phyloP scores from a whole-genome alignment of 2,797 vertebrate species.

The Amblyopsis hoosieri region DNA sequence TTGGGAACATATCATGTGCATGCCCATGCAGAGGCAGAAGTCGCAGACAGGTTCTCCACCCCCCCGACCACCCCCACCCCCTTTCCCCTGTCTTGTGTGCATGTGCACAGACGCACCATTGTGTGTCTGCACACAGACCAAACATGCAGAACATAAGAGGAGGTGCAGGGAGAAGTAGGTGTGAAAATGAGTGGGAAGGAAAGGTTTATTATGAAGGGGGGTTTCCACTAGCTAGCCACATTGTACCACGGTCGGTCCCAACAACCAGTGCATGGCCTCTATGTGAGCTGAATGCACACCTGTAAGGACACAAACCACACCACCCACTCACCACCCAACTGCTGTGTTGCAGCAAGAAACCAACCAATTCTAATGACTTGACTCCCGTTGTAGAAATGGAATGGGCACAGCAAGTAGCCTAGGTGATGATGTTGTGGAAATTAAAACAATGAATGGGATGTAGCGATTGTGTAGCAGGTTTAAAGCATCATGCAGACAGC shows the following conservation, averaged over 20 bases:
- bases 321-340: conserved; percentile 27
- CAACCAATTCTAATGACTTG: background rate
- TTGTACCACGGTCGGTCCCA: conserved; percentile 41
- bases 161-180: conserved; percentile 44
- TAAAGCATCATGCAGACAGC: background rate
- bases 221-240: conserved; percentile 60
- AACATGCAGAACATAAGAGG: conserved; percentile 36
- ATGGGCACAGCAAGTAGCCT: background rate
- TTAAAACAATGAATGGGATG: background rate
- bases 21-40: conserved; percentile 16
- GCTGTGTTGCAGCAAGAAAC: conserved; percentile 35
- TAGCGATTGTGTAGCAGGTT: background rate
- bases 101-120: conserved; percentile 19
- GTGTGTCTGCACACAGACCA: conserved; percentile 19
- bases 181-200: conserved; percentile 66
- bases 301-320: conserved; percentile 56
- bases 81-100: background rate
- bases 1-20: conserved; percentile 1
- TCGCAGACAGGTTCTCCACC: conserved; percentile 45
- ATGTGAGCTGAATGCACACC: conserved; percentile 19
- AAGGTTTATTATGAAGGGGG: conserved; percentile 52
- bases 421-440: background rate
- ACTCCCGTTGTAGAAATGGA: background rate
- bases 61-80: conserved; percentile 36
- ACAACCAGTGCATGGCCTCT: conserved; percentile 36